Evolutionary conservation across 2,797 vertebrate species (phyloP), one percentile per base, ranked within the genome.

Genomic region (Cyclopterus lumpus): DNA sequence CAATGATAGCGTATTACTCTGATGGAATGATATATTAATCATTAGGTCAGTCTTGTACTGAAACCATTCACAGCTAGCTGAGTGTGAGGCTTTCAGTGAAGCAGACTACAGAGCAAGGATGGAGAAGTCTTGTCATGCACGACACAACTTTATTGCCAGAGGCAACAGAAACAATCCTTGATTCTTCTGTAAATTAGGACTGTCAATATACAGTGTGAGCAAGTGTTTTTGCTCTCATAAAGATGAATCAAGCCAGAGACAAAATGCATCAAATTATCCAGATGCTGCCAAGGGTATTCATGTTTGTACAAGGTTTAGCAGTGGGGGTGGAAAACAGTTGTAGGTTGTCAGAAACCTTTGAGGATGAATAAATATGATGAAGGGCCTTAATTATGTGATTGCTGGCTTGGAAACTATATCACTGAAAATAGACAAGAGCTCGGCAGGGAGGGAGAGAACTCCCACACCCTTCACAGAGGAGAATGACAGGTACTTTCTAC

Each of bases 341-440:
- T 87, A 86, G 88, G 90, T 89, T 93, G 92, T 93, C 93, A 93
- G 82, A 86, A 91, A 91, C 72, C 84, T 91, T 92, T 91, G 86
- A 91, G 83, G 87, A 92, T 92, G 88, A 91, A 92, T 93, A 91
- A 90, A 93, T 92, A 89, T 91, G 89, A 92, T 92, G 88, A 90
- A 91, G 89, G 88, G 84, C 87, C 88, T 91, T 92, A 93, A 94
- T 93, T 93, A 93, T 83, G 86, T 91, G 89, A 93, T 92, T 93
- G 89, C 91, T 88, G 84, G 88, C 90, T 92, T 93, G 86, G 86
- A 93, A 93, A 88, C 79, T 77, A 51, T 87, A 92, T 92, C 83
- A 91, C 86, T 92, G 90, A 89, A 92, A 93, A 93, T 94, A 93
- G 92, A 92, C 90, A 91, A 89, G 85, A 76, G 78, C 89, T 54